A percentile compares a stretch with the other conserved stretches of the same genome.
These are phyloP conservation scores for Nesometra sesokonis DNA, from an alignment of 35 echinoderm and acorn worm genomes.

Conservation along the genomic window DNA sequence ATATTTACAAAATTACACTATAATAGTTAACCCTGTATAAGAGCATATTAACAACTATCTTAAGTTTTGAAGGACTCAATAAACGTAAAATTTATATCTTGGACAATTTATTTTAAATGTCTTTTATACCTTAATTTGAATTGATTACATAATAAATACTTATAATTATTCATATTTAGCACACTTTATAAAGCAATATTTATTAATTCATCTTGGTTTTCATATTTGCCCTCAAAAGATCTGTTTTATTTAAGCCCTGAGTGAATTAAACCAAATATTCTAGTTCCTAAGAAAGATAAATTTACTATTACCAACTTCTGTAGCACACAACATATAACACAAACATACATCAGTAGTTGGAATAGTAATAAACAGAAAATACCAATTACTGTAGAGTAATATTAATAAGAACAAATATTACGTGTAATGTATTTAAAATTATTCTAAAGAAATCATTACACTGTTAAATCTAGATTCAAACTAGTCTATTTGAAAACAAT, in stretches of 20 bases:
- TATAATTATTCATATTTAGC: not conserved
- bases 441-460: no score
- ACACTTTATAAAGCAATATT: not conserved
- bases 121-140: not conserved
- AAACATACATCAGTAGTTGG: not conserved
- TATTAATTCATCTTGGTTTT: not conserved
- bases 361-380: no score
- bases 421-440: no score
- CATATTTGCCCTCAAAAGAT: not conserved
- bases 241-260: not conserved
- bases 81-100: not conserved
- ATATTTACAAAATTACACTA: not conserved
- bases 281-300: not conserved
- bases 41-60: not conserved
- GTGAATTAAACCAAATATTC: not conserved
- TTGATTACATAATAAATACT: not conserved
- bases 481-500: no score
- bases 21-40: not conserved
- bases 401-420: no score
- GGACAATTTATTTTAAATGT: not conserved
- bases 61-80: not conserved
- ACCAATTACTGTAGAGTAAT: no score
- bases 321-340: not conserved
- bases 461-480: no score
- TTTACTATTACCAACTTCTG: not conserved